Conservation (phyloP, 2,113 vertebrate species). For the Oryzias curvinotus region DNA sequence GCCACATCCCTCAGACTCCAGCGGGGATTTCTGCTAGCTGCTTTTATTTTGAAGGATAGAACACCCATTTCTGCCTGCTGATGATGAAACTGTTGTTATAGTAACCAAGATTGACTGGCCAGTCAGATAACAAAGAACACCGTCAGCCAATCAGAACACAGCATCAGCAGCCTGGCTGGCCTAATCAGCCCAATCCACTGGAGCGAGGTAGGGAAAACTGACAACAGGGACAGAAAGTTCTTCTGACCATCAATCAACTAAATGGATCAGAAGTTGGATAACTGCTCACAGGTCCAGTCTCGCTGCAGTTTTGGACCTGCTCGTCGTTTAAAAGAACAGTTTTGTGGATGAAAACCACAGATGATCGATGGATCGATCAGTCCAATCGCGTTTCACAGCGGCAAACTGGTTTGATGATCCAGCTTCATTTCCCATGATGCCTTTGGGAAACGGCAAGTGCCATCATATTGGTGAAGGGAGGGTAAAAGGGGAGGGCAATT, state of each 20-base stretch:
- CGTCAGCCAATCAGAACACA: slow-evolving; percentile 32
- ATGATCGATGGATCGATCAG: too few relatives aligned
- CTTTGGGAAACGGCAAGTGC: background rate
- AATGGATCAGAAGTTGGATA: too few relatives aligned
- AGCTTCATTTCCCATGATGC: slow-evolving; percentile 35
- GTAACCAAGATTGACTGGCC: slow-evolving; percentile 16
- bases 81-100: slow-evolving; percentile 10
- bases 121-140: slow-evolving; percentile 1
- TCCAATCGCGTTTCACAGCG: background rate
- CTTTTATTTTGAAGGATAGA: slow-evolving; percentile 3
- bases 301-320: too few relatives aligned
- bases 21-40: background rate
- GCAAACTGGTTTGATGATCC: background rate
- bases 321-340: too few relatives aligned
- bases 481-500: background rate
- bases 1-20: too few relatives aligned
- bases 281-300: too few relatives aligned
- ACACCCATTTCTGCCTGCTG: background rate
- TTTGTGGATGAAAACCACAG: too few relatives aligned
- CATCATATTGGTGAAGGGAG: background rate
- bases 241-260: too few relatives aligned
- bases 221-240: too few relatives aligned
- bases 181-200: too few relatives aligned
- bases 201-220: too few relatives aligned
- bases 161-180: background rate